Conservation (phyloP, 2,797 vertebrate species). For the Aphelocoma californica region DNA sequence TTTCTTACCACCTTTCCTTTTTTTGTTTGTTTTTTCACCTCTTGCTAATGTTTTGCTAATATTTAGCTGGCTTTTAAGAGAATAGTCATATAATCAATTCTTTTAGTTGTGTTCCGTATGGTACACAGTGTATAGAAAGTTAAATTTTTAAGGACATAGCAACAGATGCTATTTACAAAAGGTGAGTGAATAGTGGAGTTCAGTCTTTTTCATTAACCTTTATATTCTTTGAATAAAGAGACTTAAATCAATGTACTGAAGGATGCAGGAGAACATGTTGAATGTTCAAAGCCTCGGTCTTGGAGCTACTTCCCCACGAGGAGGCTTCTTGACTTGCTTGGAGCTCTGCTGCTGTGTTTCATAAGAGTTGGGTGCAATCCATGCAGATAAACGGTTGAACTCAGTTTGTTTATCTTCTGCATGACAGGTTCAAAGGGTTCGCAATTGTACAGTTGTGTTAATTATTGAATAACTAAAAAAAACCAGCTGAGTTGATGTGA, state of each 20-base stretch:
- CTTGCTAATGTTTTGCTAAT: neutral
- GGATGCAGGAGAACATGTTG: neutral
- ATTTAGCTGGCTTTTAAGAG: slow-evolving; percentile 3
- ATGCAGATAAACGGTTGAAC: neutral
- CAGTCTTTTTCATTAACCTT: neutral
- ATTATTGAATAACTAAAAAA: slow-evolving; percentile 27
- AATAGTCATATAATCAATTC: neutral
- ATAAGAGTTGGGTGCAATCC: neutral
- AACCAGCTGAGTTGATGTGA: neutral
- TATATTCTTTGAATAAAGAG: neutral
- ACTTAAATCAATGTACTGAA: neutral
- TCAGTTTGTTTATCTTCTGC: slow-evolving; percentile 44
- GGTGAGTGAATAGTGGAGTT: neutral
- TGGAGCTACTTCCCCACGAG: neutral
- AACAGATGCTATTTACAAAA: neutral
- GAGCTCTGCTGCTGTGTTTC: neutral
- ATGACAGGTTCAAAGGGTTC: slow-evolving; percentile 16
- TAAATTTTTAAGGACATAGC: neutral
- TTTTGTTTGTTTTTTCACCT: neutral
- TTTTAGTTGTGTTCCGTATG: neutral
- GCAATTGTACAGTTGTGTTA: neutral
- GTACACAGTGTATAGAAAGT: neutral
- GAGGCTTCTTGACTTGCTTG: slow-evolving; percentile 11
- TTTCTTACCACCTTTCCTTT: neutral
- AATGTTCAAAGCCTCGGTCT: neutral